These are phyloP conservation scores for Goniozus legneri DNA, from an alignment of 1,140 invertebrate genomes.

Conservation along the genomic window DNA sequence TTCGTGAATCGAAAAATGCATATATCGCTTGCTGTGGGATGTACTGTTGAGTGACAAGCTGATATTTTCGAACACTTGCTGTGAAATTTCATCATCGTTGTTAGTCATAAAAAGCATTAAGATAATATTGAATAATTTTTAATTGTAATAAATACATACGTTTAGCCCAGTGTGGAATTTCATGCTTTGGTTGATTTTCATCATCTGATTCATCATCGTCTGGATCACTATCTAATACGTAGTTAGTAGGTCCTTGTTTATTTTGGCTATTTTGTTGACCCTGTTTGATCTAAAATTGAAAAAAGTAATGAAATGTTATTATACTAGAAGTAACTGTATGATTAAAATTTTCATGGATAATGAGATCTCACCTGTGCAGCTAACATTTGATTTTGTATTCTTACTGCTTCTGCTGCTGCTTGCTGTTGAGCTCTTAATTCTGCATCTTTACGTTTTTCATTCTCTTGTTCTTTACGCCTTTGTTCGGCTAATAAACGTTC, in stretches of 20 bases:
- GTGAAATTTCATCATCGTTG: conserved; percentile 30
- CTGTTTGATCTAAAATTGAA: conserved; percentile 25
- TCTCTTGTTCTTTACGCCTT: conserved; percentile 51
- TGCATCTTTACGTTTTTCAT: conserved; percentile 40
- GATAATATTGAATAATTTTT: not conserved
- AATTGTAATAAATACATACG: conserved; percentile 36
- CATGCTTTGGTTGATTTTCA: conserved; percentile 52
- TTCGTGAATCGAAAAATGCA: conserved; percentile 61
- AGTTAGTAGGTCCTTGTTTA: conserved; percentile 27
- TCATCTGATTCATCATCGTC: conserved; percentile 59
- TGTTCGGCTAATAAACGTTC: conserved; percentile 55
- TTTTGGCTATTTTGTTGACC: conserved; percentile 24
- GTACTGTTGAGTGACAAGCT: conserved; percentile 38
- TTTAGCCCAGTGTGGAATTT: conserved; percentile 55
- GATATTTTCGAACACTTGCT: conserved; percentile 35
- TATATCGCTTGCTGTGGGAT: conserved; percentile 50
- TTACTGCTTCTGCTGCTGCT: conserved; percentile 42
- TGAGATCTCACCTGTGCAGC: conserved; percentile 30
- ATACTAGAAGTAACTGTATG: no score
- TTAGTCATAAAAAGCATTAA: conserved; percentile 6
- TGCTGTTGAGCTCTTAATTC: conserved; percentile 42
- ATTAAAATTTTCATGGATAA: no score
- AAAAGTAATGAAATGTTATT: no score
- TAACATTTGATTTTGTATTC: conserved; percentile 36
- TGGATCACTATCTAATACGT: conserved; percentile 45